Percentiles rank a stretch among this genome's conserved stretches.
Evolutionary conservation across 2,797 vertebrate genomes (phyloP).

Genomic region (Rhynchotus rufescens): DNA sequence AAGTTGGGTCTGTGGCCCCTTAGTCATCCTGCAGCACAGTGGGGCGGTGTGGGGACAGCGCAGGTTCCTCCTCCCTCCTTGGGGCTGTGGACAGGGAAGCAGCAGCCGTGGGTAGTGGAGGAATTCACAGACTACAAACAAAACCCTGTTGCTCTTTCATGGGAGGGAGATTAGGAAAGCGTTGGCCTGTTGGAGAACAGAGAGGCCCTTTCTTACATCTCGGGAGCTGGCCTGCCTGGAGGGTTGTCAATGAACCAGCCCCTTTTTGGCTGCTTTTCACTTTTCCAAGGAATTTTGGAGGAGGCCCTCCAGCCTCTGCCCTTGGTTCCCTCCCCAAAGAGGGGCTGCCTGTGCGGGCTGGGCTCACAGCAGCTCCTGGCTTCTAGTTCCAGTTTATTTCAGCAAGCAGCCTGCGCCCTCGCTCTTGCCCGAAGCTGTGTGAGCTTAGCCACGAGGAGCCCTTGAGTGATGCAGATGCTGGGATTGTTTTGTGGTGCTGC

Average conservation of each 20-base stretch:
- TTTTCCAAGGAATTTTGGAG: background rate
- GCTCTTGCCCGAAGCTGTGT: background rate
- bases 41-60: background rate
- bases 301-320: background rate
- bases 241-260: background rate
- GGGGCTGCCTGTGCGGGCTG: background rate
- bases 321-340: too few species aligned
- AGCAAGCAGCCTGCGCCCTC: background rate
- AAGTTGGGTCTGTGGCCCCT: background rate
- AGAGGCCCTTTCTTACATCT: background rate
- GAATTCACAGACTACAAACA: background rate
- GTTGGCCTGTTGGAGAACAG: background rate
- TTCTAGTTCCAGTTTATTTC: background rate
- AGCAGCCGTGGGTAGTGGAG: background rate
- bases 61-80: background rate
- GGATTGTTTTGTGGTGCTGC: background rate
- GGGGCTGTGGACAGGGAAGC: background rate
- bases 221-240: background rate
- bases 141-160: background rate
- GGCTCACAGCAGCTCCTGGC: background rate
- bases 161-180: background rate
- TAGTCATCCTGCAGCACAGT: background rate
- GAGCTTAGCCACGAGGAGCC: background rate
- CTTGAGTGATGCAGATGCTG: rapidly evolving
- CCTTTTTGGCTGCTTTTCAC: background rate